These are phyloP conservation scores for Prionailurus bengalensis DNA, from an alignment of 2,113 vertebrate species.

Conservation along the genomic window DNA sequence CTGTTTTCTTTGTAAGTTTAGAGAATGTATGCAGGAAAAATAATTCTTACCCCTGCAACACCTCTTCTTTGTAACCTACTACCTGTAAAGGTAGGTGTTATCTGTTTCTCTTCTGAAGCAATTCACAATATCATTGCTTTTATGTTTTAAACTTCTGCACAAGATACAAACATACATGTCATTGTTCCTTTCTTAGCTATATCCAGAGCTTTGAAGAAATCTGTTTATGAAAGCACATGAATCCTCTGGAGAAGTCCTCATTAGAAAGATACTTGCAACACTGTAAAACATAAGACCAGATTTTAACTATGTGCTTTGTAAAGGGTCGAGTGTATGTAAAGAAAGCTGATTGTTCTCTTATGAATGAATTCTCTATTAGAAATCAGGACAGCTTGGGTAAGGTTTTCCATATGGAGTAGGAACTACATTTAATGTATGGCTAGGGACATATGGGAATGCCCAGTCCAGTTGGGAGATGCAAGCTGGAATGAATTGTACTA, in stretches of 20 bases:
- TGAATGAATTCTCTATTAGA: not conserved
- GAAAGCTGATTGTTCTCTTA: not conserved
- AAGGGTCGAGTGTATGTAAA: not conserved
- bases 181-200: not conserved
- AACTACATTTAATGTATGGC: not conserved
- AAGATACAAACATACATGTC: not conserved
- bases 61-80: not conserved
- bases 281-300: slow-evolving; percentile 15
- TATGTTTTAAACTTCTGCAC: slow-evolving; percentile 25
- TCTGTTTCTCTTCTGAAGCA: slow-evolving; percentile 3
- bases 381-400: not conserved
- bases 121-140: not conserved
- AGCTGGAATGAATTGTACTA: not conserved
- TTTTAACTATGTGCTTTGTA: not conserved
- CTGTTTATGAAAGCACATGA: not conserved
- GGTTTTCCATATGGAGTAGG: not conserved
- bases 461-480: not conserved
- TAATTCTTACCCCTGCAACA: not conserved
- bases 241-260: not conserved
- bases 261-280: not conserved
- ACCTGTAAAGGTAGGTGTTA: not conserved
- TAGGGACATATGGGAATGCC: not conserved
- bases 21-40: not conserved
- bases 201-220: not conserved
- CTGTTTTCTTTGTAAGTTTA: not conserved